Evolutionary conservation across 1,140 invertebrate genomes (phyloP).

Genomic region (Scylla paramamosain): DNA sequence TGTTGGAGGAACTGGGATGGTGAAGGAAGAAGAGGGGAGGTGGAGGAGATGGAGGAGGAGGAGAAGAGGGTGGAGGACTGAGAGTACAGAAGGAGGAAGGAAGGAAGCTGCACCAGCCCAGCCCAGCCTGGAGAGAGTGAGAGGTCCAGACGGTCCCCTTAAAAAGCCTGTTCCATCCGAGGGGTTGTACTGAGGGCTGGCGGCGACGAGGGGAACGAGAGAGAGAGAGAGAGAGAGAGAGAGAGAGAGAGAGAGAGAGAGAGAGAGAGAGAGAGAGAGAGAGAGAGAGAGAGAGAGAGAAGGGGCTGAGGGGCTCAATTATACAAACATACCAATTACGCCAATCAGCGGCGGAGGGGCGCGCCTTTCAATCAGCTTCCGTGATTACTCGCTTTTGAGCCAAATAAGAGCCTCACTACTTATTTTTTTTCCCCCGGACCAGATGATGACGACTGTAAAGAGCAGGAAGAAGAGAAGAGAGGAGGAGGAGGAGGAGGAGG

Average conservation of each 20-base stretch:
- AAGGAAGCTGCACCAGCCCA: neutral
- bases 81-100: neutral
- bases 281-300: neutral
- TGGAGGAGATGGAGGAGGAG: neutral
- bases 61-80: neutral
- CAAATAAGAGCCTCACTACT: constrained; percentile 66
- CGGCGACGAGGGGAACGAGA: constrained; percentile 26
- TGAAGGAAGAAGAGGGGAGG: neutral
- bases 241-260: constrained; percentile 58
- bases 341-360: constrained; percentile 68
- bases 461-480: neutral
- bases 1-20: neutral
- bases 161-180: too few species aligned
- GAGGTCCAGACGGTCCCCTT: too few species aligned
- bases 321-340: constrained; percentile 73
- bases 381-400: constrained; percentile 68
- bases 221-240: constrained; percentile 29
- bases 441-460: neutral
- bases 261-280: neutral
- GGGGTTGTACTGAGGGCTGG: too few species aligned
- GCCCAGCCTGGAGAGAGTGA: too few species aligned
- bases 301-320: constrained; percentile 58
- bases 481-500: neutral
- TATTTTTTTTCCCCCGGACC: constrained; percentile 37
- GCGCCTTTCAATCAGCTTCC: constrained; percentile 67